A percentile compares a stretch with the other conserved stretches of the same genome.
phyloP scores from a whole-genome alignment of 2,113 vertebrate species.

The Lipophrys pholis region DNA sequence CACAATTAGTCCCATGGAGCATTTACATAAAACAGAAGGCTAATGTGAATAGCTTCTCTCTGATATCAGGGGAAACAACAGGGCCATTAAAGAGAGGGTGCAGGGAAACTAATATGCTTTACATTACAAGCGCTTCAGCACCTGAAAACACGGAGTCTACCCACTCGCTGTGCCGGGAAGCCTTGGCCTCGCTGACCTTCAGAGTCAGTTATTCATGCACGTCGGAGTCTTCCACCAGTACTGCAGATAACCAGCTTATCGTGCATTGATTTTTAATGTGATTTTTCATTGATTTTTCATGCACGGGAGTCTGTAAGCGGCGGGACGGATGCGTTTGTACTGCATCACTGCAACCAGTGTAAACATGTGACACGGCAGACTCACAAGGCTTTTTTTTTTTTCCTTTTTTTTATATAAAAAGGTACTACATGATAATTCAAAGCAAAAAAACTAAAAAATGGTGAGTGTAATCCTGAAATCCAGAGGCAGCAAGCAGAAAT shows the following conservation, averaged over 20 bases:
- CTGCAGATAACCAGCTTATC: constrained; percentile 18
- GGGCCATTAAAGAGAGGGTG: neutral
- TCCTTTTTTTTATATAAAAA: too few relatives aligned
- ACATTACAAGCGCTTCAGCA: neutral
- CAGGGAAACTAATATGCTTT: neutral
- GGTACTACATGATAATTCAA: constrained; percentile 19
- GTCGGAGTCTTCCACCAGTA: neutral
- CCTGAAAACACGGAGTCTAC: neutral
- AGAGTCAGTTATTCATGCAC: neutral
- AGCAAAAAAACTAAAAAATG: constrained; percentile 4
- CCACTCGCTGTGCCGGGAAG: too few relatives aligned
- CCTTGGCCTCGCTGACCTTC: constrained; percentile 2
- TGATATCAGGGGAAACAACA: constrained; percentile 11
- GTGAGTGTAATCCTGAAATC: neutral
- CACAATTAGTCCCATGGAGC: constrained; percentile 12
- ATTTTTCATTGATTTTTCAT: constrained; percentile 19
- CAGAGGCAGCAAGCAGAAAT: too few relatives aligned
- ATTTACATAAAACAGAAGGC: neutral
- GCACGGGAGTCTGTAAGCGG: neutral
- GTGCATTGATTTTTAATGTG: constrained; percentile 6
- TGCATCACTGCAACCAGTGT: constrained; percentile 29
- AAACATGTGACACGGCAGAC: constrained; percentile 22
- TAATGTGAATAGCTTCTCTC: neutral
- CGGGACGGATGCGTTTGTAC: too few relatives aligned
- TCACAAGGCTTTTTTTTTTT: neutral